Evolutionary conservation across 2,113 vertebrate genomes (phyloP), one percentile per base, ranked within the genome.

Genomic region (Pseudopipra pipra): DNA sequence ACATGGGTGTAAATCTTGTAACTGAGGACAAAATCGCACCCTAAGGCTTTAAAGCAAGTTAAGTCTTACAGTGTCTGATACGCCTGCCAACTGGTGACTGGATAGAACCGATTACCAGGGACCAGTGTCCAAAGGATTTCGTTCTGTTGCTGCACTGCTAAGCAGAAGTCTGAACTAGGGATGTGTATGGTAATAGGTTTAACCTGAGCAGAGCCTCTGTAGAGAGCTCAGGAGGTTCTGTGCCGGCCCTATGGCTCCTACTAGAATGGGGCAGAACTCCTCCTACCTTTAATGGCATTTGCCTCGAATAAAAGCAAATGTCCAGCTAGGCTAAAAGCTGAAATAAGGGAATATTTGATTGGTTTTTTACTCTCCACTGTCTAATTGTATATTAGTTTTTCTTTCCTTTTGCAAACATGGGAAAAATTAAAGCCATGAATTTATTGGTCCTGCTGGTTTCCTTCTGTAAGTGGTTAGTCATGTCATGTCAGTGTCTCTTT

Each of bases 1-100:
- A 92, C 72, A 67, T 84, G 85, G 79, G 80, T 92, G 83, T 96
- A 96, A 96, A 94, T 96, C 86, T 80, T 72, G 43, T 94, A 97
- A 85, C 92, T 25, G 80, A 91, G 83, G 92, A 78, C 92, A 94
- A 90, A 96, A 96, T 90, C 62, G 4, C 70, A 82, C 95, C 92
- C 93, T 43, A 1, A 89, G 83, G 93, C 96, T 94, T 95, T 92
- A 72, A 85, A 92, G 85, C 83, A 68, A 87, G 95, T 90, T 79
- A 51, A 82, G 89, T 37, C 85, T 88, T 33, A 62, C 56, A 8
- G 25, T 67, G 77, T 75, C 79, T 61, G 75, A 52, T 90, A 35
- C 1, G 28, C 62, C 77, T 95, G 71, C 92, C 93, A 92, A 3
- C 89, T 87, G 90, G 80, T 80, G 88, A 79, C 83, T 89, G 91